Conservation (phyloP, 2,113 vertebrate genomes). For the Malaclemys terrapin region DNA sequence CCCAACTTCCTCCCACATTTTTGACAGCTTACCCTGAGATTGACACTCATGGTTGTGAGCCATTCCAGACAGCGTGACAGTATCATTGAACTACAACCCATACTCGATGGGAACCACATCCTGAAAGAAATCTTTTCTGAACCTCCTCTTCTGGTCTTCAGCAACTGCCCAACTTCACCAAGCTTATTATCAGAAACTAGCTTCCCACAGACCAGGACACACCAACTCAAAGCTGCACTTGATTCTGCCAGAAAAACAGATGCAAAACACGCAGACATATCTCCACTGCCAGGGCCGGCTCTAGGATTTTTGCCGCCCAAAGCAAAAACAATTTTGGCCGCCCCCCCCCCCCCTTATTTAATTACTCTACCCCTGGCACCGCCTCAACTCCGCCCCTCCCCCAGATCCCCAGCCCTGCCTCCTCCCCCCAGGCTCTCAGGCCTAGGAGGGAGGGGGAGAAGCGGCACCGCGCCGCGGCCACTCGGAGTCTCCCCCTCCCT, state of each 20-base stretch:
- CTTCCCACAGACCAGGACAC: not conserved
- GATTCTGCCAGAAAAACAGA: not conserved
- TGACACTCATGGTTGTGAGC: not conserved
- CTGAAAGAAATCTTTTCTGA: not conserved
- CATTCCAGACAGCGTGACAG: not conserved
- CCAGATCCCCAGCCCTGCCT: no score
- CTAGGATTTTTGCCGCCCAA: no score
- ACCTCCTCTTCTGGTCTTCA: not conserved
- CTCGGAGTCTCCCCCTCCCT: no score
- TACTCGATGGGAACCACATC: not conserved
- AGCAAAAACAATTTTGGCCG: no score
- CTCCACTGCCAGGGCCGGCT: not conserved
- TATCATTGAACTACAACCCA: not conserved
- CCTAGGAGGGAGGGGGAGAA: no score
- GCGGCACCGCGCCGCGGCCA: no score
- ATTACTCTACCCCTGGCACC: no score
- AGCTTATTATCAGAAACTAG: not conserved
- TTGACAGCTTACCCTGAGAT: not conserved
- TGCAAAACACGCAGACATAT: not conserved
- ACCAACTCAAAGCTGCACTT: not conserved
- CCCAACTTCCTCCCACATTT: not conserved
- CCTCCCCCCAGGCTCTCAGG: no score
- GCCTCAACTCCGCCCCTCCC: no score
- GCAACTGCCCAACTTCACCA: not conserved
- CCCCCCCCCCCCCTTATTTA: no score